A percentile compares a stretch with the other conserved stretches of the same genome.
Conservation (phyloP, 2,888 invertebrate genomes). For the Mayetiola destructor region DNA sequence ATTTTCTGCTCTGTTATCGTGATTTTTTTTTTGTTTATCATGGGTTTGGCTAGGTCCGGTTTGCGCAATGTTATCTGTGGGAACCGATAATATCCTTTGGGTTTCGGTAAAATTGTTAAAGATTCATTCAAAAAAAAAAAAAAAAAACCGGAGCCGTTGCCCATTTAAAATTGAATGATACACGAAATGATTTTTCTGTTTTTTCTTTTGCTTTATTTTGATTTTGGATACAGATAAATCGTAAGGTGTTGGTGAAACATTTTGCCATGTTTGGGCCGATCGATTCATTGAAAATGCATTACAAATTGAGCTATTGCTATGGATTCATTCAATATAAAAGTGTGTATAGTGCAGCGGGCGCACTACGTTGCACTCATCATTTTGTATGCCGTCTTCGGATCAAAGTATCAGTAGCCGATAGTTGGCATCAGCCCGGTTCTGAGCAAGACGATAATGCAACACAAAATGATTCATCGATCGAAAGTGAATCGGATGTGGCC, state of each 20-base stretch:
- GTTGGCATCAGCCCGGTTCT: not conserved
- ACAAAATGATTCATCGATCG: not conserved
- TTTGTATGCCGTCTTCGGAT: not conserved
- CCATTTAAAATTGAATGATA: too few relatives aligned
- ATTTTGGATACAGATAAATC: not conserved
- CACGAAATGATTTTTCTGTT: not conserved
- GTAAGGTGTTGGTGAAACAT: not conserved
- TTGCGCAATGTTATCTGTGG: too few relatives aligned
- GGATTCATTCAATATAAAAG: not conserved
- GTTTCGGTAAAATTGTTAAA: too few relatives aligned
- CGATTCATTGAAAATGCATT: not conserved
- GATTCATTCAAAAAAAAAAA: too few relatives aligned
- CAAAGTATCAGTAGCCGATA: not conserved
- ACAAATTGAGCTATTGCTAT: constrained; percentile 1
- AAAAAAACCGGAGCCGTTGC: too few relatives aligned
- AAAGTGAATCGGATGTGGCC: not conserved
- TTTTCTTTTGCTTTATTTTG: not conserved
- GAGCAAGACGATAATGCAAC: not conserved
- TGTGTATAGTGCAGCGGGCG: not conserved
- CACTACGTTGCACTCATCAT: not conserved
- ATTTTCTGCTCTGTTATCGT: not conserved
- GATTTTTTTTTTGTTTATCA: not conserved
- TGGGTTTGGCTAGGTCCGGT: too few relatives aligned
- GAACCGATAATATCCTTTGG: too few relatives aligned
- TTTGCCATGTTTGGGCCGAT: not conserved